Percentiles rank a stretch among this genome's conserved stretches.
phyloP scores from a whole-genome alignment of 2,797 vertebrate species.

The Ispidina picta region DNA sequence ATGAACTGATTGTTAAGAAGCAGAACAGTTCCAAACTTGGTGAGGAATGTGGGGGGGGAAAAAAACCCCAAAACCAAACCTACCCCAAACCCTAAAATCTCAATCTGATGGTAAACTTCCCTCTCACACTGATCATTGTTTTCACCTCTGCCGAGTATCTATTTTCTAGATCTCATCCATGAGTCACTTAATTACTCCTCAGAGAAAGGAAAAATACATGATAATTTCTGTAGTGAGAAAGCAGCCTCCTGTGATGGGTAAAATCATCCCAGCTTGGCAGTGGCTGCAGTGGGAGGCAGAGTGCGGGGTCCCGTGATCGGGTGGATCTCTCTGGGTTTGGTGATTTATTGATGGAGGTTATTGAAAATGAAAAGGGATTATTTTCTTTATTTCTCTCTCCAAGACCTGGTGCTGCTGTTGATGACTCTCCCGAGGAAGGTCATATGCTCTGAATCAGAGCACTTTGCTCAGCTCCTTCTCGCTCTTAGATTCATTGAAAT shows the following conservation, averaged over 20 bases:
- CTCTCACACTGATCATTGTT: conserved; percentile 45
- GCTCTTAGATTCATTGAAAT: background rate
- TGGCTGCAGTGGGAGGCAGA: background rate
- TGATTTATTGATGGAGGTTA: background rate
- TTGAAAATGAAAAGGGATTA: background rate
- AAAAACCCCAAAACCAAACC: background rate
- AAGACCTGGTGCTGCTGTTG: background rate
- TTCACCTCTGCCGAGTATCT: conserved; percentile 62
- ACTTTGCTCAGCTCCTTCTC: background rate
- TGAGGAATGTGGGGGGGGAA: background rate
- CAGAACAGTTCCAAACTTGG: conserved; percentile 29
- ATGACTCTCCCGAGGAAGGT: background rate
- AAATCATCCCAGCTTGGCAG: conserved; percentile 12
- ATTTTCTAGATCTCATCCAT: conserved; percentile 57
- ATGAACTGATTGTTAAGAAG: conserved; percentile 18
- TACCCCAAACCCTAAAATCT: background rate
- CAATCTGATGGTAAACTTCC: conserved; percentile 5
- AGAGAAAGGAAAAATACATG: conserved; percentile 46
- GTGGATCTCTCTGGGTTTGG: background rate
- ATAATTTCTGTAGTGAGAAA: conserved; percentile 44
- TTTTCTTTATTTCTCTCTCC: background rate
- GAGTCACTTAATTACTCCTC: conserved; percentile 66
- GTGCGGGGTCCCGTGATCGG: background rate
- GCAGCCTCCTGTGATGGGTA: background rate
- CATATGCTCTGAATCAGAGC: background rate